phyloP scores from a whole-genome alignment of 2,113 vertebrate genomes.

The Sakesphorus luctuosus region DNA sequence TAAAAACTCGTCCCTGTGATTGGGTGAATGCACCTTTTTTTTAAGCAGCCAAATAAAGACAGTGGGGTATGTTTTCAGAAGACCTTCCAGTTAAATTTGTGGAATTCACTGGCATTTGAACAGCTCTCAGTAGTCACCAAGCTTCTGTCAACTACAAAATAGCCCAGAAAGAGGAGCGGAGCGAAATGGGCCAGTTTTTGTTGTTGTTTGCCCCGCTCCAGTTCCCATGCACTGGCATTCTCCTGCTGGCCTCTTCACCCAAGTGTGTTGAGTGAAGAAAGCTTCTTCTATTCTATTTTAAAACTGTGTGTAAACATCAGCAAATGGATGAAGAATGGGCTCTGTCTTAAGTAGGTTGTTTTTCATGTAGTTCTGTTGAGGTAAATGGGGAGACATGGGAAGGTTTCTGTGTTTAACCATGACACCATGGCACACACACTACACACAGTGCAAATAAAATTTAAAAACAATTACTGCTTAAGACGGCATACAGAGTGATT shows the following conservation, averaged over 20 bases:
- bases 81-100: background rate
- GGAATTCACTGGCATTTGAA: background rate
- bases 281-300: conserved; percentile 56
- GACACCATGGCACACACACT: conserved; percentile 28
- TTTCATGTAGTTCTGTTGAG: conserved; percentile 53
- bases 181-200: background rate
- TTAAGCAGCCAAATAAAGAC: background rate
- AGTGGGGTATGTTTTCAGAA: background rate
- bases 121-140: background rate
- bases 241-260: conserved; percentile 66
- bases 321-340: conserved; percentile 54
- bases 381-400: conserved; percentile 46
- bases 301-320: conserved; percentile 62
- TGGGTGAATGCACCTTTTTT: background rate
- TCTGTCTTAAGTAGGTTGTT: conserved; percentile 54
- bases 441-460: conserved; percentile 57
- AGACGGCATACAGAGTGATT: background rate
- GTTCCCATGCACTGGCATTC: conserved; percentile 43
- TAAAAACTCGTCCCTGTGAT: background rate
- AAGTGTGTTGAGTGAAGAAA: conserved; percentile 66
- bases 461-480: conserved; percentile 40
- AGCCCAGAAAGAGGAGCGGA: background rate
- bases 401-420: conserved; percentile 41
- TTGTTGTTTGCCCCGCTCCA: background rate
- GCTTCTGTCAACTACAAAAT: background rate